Evolutionary conservation across 1,140 invertebrate species (phyloP).

Genomic region (Ceratina australensis): DNA sequence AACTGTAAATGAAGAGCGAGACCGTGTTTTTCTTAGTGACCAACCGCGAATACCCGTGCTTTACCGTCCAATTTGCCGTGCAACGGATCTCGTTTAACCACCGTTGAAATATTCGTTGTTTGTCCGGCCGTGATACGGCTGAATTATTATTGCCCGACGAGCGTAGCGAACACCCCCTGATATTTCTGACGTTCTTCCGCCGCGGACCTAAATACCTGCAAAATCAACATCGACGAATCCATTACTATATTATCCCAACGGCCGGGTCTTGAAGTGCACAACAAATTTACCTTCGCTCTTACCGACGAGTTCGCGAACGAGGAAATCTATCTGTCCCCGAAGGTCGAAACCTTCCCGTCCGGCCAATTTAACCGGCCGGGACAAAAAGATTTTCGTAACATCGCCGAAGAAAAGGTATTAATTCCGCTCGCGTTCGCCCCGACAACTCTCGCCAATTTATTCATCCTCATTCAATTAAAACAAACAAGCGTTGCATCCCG

Average conservation of each 20-base stretch:
- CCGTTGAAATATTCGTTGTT: not conserved
- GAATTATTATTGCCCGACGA: not conserved
- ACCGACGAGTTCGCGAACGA: constrained; percentile 18
- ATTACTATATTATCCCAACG: constrained; percentile 57
- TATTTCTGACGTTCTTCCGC: constrained; percentile 17
- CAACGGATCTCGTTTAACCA: not conserved
- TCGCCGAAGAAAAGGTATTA: no score
- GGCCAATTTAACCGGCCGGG: constrained; percentile 35
- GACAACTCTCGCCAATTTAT: not conserved
- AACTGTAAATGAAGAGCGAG: constrained; percentile 12
- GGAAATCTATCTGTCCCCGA: not conserved
- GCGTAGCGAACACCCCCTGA: constrained; percentile 30
- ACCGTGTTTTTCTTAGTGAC: not conserved
- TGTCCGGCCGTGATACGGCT: not conserved
- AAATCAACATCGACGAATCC: constrained; percentile 46
- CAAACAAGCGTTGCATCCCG: not conserved
- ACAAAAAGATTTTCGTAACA: not conserved
- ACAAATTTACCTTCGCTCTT: constrained; percentile 55
- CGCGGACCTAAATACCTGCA: constrained; percentile 37
- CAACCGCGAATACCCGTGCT: not conserved
- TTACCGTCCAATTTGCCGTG: not conserved
- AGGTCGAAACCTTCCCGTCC: not conserved
- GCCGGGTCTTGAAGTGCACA: constrained; percentile 43
- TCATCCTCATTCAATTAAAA: constrained; percentile 14
- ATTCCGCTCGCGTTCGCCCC: not conserved